Percentiles rank a stretch among this genome's conserved stretches.
These are phyloP conservation scores for Suricata suricatta DNA, from an alignment of 2,113 vertebrate genomes.

Conservation along the genomic window DNA sequence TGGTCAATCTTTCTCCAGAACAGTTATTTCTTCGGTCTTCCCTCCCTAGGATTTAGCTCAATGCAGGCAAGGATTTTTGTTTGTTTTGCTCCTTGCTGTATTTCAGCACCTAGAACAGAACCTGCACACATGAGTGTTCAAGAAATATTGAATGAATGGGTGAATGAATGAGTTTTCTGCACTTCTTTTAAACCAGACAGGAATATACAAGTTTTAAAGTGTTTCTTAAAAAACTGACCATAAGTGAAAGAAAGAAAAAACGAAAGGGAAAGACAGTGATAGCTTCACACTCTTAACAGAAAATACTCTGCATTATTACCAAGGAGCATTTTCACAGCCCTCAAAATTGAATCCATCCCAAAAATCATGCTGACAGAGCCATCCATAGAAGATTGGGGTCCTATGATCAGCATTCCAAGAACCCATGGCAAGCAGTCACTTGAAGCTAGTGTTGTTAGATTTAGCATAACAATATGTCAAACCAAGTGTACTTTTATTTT, in stretches of 20 bases:
- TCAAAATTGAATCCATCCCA: background rate
- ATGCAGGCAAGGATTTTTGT: background rate
- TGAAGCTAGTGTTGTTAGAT: background rate
- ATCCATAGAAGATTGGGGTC: background rate
- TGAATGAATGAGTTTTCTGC: background rate
- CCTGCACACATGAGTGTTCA: background rate
- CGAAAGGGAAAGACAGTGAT: background rate
- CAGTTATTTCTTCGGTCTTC: background rate
- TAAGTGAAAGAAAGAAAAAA: background rate
- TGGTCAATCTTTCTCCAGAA: background rate
- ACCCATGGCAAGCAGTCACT: background rate
- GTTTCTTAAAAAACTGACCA: background rate
- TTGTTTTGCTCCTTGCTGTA: background rate
- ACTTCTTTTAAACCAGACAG: constrained; percentile 30
- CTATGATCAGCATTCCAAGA: background rate
- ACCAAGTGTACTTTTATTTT: background rate
- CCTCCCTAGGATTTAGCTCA: background rate
- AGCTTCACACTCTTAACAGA: background rate
- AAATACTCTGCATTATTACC: background rate
- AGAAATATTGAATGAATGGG: background rate
- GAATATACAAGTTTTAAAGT: background rate
- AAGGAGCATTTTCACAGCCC: background rate
- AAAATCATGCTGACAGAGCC: background rate
- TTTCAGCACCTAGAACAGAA: background rate
- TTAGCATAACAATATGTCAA: background rate